A percentile compares a stretch with the other conserved stretches of the same genome.
Conservation (phyloP, 2,888 invertebrate genomes). For the Eupithecia tripunctaria region DNA sequence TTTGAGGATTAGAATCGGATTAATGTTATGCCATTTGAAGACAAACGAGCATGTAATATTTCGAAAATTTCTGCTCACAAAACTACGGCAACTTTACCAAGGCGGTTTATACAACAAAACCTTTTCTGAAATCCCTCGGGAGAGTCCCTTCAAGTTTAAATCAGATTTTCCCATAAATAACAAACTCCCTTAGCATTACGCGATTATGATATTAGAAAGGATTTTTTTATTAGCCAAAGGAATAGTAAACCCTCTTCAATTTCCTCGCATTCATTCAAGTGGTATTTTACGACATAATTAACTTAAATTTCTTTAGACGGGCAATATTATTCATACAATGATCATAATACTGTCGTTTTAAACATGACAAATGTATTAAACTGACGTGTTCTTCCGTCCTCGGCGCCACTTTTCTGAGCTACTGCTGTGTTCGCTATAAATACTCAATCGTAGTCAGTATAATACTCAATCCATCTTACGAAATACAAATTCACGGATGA, state of each 20-base stretch:
- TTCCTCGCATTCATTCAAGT: neutral
- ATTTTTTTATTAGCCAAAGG: neutral
- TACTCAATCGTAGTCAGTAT: too few species aligned
- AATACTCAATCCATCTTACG: slow-evolving; percentile 13
- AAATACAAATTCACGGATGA: slow-evolving; percentile 26
- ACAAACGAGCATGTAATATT: neutral
- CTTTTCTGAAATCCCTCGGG: neutral
- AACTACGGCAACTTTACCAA: neutral
- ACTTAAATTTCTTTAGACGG: slow-evolving; percentile 18
- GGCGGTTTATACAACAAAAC: neutral
- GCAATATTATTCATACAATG: slow-evolving; percentile 35
- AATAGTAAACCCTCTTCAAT: neutral
- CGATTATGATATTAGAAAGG: neutral
- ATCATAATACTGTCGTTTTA: slow-evolving; percentile 37
- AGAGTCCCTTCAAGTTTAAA: neutral
- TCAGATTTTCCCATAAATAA: neutral
- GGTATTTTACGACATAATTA: slow-evolving; percentile 12
- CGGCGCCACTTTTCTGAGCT: slow-evolving; percentile 32
- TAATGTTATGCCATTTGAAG: neutral
- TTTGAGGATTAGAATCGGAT: too few species aligned
- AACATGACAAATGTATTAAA: slow-evolving; percentile 37
- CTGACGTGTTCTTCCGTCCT: slow-evolving; percentile 36
- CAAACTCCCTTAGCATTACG: neutral
- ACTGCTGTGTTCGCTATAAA: slow-evolving; percentile 19
- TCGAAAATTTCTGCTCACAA: neutral